phyloP scores from a whole-genome alignment of 2,888 invertebrate species.

The Polymixis flavicincta region DNA sequence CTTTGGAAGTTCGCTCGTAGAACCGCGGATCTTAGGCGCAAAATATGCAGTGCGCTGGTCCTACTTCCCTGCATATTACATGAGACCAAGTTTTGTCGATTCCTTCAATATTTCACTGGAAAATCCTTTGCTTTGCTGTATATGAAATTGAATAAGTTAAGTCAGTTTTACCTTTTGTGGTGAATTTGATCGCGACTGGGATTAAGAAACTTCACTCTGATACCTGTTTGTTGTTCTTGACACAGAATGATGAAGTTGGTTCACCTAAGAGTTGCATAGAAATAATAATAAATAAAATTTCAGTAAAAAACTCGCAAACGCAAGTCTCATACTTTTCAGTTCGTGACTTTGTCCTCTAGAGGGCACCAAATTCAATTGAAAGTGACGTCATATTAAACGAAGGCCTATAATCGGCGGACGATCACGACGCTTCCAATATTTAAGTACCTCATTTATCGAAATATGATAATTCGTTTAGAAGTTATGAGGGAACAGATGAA shows the following conservation, averaged over 20 bases:
- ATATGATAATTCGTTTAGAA: no score
- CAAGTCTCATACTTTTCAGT: no score
- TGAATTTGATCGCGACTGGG: slow-evolving; percentile 32
- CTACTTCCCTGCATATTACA: slow-evolving; percentile 85
- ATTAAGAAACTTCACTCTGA: slow-evolving; percentile 26
- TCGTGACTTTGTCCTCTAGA: no score
- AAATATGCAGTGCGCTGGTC: slow-evolving; percentile 82
- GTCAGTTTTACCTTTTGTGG: slow-evolving; percentile 40
- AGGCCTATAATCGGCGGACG: no score
- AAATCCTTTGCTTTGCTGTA: slow-evolving; percentile 74
- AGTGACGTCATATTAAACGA: no score
- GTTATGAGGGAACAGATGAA: no score
- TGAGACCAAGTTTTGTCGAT: slow-evolving; percentile 86
- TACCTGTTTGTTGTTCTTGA: slow-evolving; percentile 7
- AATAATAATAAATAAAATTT: no score
- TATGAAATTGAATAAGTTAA: slow-evolving; percentile 64
- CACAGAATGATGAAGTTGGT: neutral
- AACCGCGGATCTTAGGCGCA: slow-evolving; percentile 74
- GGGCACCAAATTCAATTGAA: no score
- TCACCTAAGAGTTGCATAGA: neutral
- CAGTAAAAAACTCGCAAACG: no score
- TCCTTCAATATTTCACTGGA: slow-evolving; percentile 86
- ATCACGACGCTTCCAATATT: no score
- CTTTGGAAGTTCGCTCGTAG: slow-evolving; percentile 76
- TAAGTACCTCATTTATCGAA: no score